Evolutionary conservation across 2,888 invertebrate species (phyloP), one percentile per base, ranked within the genome.

Genomic region (Alloscopus bannaensis): DNA sequence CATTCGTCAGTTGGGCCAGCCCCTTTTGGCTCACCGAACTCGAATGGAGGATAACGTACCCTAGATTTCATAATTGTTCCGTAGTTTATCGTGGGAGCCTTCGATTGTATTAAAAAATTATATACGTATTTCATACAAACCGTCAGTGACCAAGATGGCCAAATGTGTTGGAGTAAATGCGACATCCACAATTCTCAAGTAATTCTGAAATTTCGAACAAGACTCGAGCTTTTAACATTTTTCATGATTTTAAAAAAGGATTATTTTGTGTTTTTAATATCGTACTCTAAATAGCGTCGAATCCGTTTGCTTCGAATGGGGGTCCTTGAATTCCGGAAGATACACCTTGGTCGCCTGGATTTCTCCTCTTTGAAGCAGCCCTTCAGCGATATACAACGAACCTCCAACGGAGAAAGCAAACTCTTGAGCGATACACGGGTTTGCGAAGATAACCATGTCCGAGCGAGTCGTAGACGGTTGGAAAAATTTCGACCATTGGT

Each of bases 121-220:
- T n/a, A n/a, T n/a, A n/a, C n/a, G n/a, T n/a, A n/a, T n/a, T n/a
- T n/a, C n/a, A n/a, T n/a, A n/a, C n/a, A n/a, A n/a, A n/a, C n/a
- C 45, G 16, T 80, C 77, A 2, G 68, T 11, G 55, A 73, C 64
- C 26, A 82, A 36, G 20, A 80, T 26, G 0, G 47, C 78, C 0
- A 77, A 20, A 52, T 82, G 82, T 0, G 82, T 82, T 16, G 82
- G 80, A 13, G 80, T 82, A 26, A 82, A 80, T 0, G 73, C 65
- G 0, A 80, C 36, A 26, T 82, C 82, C 1, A 47, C 29, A 18
- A 70, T 36, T 40, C 62, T 47, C 0, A 82, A 24, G 47, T 40
- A 82, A 16, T 76, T 31, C 24, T 59, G n/a, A n/a, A n/a, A n/a
- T n/a, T n/a, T n/a, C n/a, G n/a, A n/a, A n/a, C n/a, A n/a, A n/a